These are phyloP conservation scores for Poeciliopsis presidionis DNA, from an alignment of 2,797 vertebrate species.

Conservation along the genomic window DNA sequence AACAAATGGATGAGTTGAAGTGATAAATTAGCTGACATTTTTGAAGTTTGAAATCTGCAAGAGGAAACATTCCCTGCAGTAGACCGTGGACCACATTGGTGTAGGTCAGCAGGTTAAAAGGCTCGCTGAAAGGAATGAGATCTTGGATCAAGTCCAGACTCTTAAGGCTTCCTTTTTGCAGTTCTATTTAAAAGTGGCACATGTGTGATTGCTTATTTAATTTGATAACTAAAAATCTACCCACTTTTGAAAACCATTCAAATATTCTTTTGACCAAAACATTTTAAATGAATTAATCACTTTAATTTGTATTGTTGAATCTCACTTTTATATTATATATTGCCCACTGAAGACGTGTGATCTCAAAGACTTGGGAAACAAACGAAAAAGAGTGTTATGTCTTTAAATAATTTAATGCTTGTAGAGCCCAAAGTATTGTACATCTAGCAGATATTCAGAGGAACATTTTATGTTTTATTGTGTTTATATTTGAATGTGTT, in stretches of 20 bases:
- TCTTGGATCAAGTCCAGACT: not conserved
- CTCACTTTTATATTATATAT: not conserved
- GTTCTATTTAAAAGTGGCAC: not conserved
- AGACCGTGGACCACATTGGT: not conserved
- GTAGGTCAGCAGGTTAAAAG: conserved; percentile 3
- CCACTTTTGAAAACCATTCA: not conserved
- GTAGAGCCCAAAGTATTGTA: not conserved
- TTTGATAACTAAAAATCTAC: not conserved
- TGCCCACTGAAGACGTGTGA: not conserved
- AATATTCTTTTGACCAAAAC: not conserved
- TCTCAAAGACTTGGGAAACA: not conserved
- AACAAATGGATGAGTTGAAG: not conserved
- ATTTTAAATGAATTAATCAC: not conserved
- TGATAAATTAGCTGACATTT: not conserved
- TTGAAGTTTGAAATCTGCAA: not conserved
- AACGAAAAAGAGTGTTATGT: not conserved
- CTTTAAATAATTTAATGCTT: not conserved
- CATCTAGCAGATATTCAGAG: not conserved
- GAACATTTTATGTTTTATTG: not conserved
- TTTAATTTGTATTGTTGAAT: not conserved
- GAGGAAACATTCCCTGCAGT: not conserved
- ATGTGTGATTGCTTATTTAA: not conserved
- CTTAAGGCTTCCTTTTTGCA: no score
- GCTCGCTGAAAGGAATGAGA: not conserved
- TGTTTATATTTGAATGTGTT: not conserved